Evolutionary conservation across 2,888 invertebrate species (phyloP), one percentile per base, ranked within the genome.

Genomic region (Eupithecia dodoneata): DNA sequence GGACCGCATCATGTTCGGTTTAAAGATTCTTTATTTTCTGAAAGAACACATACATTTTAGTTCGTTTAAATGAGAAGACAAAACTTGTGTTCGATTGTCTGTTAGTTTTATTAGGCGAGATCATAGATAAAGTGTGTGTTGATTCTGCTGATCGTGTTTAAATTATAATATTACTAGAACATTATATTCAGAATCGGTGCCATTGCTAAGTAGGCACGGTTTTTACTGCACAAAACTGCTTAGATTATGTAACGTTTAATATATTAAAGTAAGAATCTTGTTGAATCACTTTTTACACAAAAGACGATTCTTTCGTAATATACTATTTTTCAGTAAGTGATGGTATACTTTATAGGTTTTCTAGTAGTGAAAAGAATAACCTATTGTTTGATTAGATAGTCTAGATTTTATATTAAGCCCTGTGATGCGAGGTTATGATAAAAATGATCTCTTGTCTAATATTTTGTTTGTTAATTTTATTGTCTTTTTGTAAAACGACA

Each of bases 401-500:
- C 47, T 79, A 85, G 82, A 81, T 85, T 75, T 79, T 83, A 47
- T 69, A 70, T 45, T 47, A 47, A 18, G 47, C 47, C 47, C 70
- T 70, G 70, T 70, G 70, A 70, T 70, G 70, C 30, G 84, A 86
- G 86, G 84, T 84, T 87, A 87, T 87, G 85, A 87, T 87, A 85
- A 86, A 88, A 89, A 88, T 92, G 93, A 92, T 93, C 92, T 92
- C 92, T 88, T 59, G 82, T 86, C 83, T 86, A 82, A 87, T 87
- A 75, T 85, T 84, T 90, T 88, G 88, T 88, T 90, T 85, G 84
- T 87, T 70, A 84, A 84, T 86, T 79, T 86, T 83, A 79, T 75
- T 78, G 77, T 78, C 52, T 75, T 71, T 76, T 75, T 70, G 41
- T 73, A 67, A 78, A 70, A 76, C 63, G 73, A 71, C 47, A 47